Evolutionary conservation across 2,113 vertebrate species (phyloP), one percentile per base, ranked within the genome.

Genomic region (Cyrtonyx montezumae): DNA sequence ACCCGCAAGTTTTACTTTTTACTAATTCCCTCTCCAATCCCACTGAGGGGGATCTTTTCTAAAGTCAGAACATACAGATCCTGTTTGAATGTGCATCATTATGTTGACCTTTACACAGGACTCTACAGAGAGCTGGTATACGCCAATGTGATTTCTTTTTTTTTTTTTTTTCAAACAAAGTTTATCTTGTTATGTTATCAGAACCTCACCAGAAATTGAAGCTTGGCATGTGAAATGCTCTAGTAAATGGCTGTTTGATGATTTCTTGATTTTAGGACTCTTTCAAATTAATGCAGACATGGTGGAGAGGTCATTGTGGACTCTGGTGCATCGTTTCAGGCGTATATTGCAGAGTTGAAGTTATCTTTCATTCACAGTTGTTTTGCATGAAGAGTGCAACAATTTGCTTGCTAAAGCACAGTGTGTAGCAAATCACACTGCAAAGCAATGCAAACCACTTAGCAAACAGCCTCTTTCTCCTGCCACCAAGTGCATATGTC

Each of bases 191-290:
- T 83, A 56, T 70, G n/a, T 82, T 36, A 79, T 79, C n/a, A 79
- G 43, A 55, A 88, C 3, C 6, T 76, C 51, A 73, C 73, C 20
- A 94, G 73, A 85, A 87, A 79, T 61, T 71, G 62, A 78, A 87
- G 26, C 8, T 55, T 75, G 66, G 25, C 0, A 0, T 79, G 32
- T 91, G 56, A 76, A 90, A 61, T 88, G 19, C 28, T 21, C 36
- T 87, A 14, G 83, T 95, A 89, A 97, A 87, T 34, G 13, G 13
- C 20, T 94, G 37, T 95, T 89, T 53, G 36, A 75, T 95, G 90
- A 92, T 97, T 94, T 97, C 95, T 98, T 94, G 96, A 79, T 97
- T 97, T 96, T 95, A 97, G 98, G 97, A 97, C 61, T 94, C 91
- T 86, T 9, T 37, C 90, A 83, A 78, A 96, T 88, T 97, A 97